phyloP scores from a whole-genome alignment of 2,888 invertebrate species.

The Leucophora obtusa region DNA sequence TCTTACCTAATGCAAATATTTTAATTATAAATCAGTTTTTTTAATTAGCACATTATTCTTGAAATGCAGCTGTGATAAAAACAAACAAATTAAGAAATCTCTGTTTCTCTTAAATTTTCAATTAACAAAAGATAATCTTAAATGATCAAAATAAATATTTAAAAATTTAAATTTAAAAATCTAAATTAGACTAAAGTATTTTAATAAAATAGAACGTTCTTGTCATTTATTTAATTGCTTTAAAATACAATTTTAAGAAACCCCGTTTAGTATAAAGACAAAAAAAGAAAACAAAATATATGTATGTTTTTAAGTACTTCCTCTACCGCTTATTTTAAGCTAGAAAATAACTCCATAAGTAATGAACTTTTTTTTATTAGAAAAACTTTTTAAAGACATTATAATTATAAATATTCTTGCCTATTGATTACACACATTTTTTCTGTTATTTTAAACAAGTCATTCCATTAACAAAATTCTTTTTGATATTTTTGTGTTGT shows the following conservation, averaged over 20 bases:
- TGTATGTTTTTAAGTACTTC: too few relatives aligned
- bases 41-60: constrained; percentile 60
- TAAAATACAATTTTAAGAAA: not conserved
- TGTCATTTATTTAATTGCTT: constrained; percentile 23
- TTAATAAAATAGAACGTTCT: not conserved
- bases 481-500: not conserved
- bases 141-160: constrained; percentile 8
- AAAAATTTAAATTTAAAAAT: not conserved
- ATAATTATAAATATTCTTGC: not conserved
- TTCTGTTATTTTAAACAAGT: not conserved
- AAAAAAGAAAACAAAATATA: too few relatives aligned
- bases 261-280: too few relatives aligned
- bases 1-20: constrained; percentile 2
- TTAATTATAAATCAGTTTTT: constrained; percentile 14
- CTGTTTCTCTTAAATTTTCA: constrained; percentile 29
- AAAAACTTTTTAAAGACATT: too few relatives aligned
- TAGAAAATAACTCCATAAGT: too few relatives aligned
- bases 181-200: not conserved
- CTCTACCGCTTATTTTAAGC: too few relatives aligned
- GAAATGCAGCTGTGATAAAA: constrained; percentile 66
- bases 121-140: constrained; percentile 15
- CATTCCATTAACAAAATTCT: constrained; percentile 12
- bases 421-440: not conserved
- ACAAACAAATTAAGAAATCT: constrained; percentile 24
- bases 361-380: too few relatives aligned